phyloP scores from a whole-genome alignment of 1,140 invertebrate genomes.

The Diprion similis region DNA sequence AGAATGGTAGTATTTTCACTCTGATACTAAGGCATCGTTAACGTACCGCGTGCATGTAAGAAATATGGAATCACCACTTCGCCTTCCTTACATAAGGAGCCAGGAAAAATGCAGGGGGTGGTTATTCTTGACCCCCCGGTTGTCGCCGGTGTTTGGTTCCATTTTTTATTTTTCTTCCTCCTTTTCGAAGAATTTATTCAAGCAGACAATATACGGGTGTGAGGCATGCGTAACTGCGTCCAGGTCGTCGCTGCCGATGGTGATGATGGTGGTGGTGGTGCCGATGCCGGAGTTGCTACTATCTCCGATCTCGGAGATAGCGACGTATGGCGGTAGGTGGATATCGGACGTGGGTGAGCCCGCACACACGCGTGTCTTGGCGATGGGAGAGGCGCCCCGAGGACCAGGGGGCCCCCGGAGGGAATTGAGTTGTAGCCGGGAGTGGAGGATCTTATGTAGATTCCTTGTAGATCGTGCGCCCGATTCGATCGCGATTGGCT shows the following conservation, averaged over 20 bases:
- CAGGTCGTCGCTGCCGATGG: not conserved
- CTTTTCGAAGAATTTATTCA: not conserved
- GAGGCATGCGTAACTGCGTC: not conserved
- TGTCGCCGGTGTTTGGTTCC: not conserved
- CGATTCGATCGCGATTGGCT: constrained; percentile 63
- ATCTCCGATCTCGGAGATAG: constrained; percentile 4
- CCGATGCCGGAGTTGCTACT: not conserved
- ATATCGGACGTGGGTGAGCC: no score
- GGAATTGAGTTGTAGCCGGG: constrained; percentile 63
- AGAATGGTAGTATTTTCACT: no score
- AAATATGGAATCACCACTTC: no score
- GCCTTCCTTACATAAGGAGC: no score
- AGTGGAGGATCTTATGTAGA: constrained; percentile 66
- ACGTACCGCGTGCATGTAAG: no score
- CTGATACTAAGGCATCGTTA: no score
- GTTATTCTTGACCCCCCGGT: not conserved
- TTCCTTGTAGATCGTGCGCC: constrained; percentile 66
- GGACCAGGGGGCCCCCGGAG: constrained; percentile 44
- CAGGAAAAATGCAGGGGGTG: not conserved
- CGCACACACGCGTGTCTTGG: no score
- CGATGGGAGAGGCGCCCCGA: not conserved
- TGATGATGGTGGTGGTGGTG: no score
- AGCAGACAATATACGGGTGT: not conserved
- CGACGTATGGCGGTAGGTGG: not conserved
- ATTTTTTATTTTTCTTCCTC: not conserved